Evolutionary conservation across 2,888 invertebrate species (phyloP), one percentile per base, ranked within the genome.

Genomic region (Leptura quadrifasciata): DNA sequence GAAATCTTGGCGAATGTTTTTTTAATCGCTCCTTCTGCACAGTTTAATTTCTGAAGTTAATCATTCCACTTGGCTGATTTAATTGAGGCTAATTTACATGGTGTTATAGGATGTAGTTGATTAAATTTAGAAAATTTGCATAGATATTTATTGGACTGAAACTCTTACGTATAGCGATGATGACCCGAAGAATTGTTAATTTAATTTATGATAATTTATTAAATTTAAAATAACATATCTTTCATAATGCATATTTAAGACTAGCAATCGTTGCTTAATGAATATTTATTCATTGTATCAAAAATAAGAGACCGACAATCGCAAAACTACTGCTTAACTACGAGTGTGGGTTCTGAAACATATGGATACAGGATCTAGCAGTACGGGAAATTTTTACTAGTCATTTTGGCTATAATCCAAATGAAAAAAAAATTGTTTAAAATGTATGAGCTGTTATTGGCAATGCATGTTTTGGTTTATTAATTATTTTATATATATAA

Each of bases 201-300:
- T 47, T 65, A 65, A 65, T 65, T 65, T 65, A 65, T 65, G 47
- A 39, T 63, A 63, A 63, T 63, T 65, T 52, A 65, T 65, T 65
- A 54, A 54, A 65, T 65, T 52, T 54, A 52, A 65, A 52, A 47
- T 52, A 20, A 65, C 39, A 63, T 35, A 63, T 31, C 17, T 58
- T 24, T 60, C 10, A 17, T 39, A 72, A 64, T 63, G 39, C 39
- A 24, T 65, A 24, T n/a, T 65, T 65, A 52, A n/a, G 5, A 1
- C n/a, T n/a, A 24, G 24, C n/a, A 52, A 52, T 39, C 21, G 57
- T 15, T 57, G 9, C 0, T 5, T 57, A 47, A 57, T 57, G 21
- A 57, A 57, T 57, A 57, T 57, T 57, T 57, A 57, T 57, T 21
- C 17, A n/a, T n/a, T 1, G n/a, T 2, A 47, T 47, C n/a, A 47